Evolutionary conservation across 2,888 invertebrate genomes (phyloP).

Genomic region (Stramonita haemastoma): DNA sequence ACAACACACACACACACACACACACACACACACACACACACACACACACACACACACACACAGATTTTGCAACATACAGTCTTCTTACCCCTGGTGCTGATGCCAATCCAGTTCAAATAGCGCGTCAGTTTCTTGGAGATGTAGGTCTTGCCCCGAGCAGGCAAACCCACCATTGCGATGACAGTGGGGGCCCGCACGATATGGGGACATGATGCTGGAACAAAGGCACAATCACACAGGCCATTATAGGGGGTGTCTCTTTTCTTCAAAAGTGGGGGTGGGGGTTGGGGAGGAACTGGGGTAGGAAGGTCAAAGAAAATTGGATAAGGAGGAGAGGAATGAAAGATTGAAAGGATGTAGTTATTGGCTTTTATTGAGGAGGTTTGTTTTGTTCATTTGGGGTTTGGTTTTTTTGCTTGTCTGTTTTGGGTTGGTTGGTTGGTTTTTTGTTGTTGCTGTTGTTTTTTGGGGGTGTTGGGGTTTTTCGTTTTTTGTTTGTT

Average conservation of each 20-base stretch:
- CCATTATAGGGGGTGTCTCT: not conserved
- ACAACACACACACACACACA: not conserved
- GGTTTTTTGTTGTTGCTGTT: no score
- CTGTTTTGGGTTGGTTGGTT: no score
- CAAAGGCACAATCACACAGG: not conserved
- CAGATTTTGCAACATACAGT: not conserved
- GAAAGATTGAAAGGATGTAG: no score
- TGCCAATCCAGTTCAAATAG: slow-evolving; percentile 99
- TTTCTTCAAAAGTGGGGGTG: no score
- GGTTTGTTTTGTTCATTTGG: no score
- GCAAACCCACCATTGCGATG: slow-evolving; percentile 98
- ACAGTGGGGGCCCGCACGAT: slow-evolving; percentile 81
- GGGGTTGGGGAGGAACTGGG: no score
- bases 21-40: not conserved
- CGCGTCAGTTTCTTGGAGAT: slow-evolving; percentile 98
- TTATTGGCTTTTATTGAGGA: no score
- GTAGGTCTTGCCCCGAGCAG: slow-evolving; percentile 99
- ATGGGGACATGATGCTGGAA: slow-evolving; percentile 71
- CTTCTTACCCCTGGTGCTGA: slow-evolving; percentile 83
- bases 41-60: not conserved
- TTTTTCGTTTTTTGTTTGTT: no score
- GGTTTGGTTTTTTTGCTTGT: no score
- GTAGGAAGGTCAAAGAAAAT: no score
- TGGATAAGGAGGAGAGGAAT: no score
- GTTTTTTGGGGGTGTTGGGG: no score